Base-by-base conservation (phyloP, 2,888 invertebrate species). In the Agriopis leucophaearia region DNA sequence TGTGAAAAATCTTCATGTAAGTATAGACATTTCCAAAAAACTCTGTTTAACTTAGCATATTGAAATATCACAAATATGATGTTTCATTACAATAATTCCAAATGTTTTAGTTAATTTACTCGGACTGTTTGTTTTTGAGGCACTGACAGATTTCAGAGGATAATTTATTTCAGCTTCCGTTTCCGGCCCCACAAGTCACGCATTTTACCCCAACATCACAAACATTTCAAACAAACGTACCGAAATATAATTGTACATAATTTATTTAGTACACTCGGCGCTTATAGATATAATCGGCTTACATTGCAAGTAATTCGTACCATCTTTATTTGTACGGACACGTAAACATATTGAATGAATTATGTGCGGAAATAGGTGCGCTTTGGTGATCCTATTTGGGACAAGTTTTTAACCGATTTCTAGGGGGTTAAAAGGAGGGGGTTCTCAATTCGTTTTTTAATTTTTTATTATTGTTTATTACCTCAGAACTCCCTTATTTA, bases 271-370 rank as follows among this genome's bases (percentile, higher is more conserved):
- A 27, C 10, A 36, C 7, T 54, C 10, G 42, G 44, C 35, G 54
- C 54, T 52, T 59, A n/a, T n/a, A 54, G 54, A n/a, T 12, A 35
- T 67, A 67, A 63, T 63, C 63, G 27, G 67, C 63, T 67, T 67
- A 67, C 16, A 15, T n/a, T 5, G 27, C 27, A 27, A 27, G 27
- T 27, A 27, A 27, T 27, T 27, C 40, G 35, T 52, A 58, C 45
- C 59, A n/a, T 56, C 60, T 61, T 60, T 60, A 56, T 59, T 42
- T 59, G 50, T 50, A 6, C 35, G 56, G 48, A 48, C 27, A 52
- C 40, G 16, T 52, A 54, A 48, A 48, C 54, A 67, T 61, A 66
- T 52, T 66, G 52, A 44, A 62, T 58, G 62, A 62, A 63, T 58
- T 58, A 58, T 58, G 45, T 54, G 42, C 27, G 52, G 45, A 47